Base-by-base conservation (phyloP, 2,113 vertebrate species). In the Python bivittatus region DNA sequence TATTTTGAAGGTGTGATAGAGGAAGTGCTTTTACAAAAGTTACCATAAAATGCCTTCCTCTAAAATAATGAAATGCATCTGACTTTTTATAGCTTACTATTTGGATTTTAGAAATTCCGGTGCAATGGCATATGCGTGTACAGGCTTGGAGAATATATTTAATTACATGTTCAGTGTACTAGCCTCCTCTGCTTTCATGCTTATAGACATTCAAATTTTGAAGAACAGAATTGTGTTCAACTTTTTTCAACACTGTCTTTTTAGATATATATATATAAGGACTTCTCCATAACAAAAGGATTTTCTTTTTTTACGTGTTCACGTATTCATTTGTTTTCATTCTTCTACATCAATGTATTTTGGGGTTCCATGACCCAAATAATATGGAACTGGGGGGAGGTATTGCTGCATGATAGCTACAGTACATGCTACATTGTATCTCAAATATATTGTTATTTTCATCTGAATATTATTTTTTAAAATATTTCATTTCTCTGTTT, bases 181-280 rank as follows among this genome's bases (percentile, higher is more conserved):
- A 60, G 92, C 57, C 91, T 96, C 25, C 90, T 92, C 86, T 60
- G 90, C 87, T 72, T 94, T 94, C 90, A 57, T 91, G 94, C 72
- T 94, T 92, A 93, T 6, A 22, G 64, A 8, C 64, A 86, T 68
- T 89, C 89, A 52, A 27, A 54, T 89, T 53, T 93, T 95, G 89
- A 95, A 94, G 84, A 89, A 93, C 94, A 91, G 84, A 60, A 57
- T 96, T 52, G 1, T 10, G 22, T n/a, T 95, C n/a, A 1, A 88
- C 54, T 96, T 96, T 25, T 94, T 96, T 95, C 95, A 95, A 86
- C 93, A 92, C 94, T 96, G 91, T 95, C 86, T 92, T 64, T 96
- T 48, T 93, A 29, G 57, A 42, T 72, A 64, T 95, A 42, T 72
- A 64, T 95, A 92, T 93, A 94, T 95, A 85, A 96, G 95, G 61